These are phyloP conservation scores for Squalus acanthias DNA, from an alignment of 2,797 vertebrate genomes.

Conservation along the genomic window DNA sequence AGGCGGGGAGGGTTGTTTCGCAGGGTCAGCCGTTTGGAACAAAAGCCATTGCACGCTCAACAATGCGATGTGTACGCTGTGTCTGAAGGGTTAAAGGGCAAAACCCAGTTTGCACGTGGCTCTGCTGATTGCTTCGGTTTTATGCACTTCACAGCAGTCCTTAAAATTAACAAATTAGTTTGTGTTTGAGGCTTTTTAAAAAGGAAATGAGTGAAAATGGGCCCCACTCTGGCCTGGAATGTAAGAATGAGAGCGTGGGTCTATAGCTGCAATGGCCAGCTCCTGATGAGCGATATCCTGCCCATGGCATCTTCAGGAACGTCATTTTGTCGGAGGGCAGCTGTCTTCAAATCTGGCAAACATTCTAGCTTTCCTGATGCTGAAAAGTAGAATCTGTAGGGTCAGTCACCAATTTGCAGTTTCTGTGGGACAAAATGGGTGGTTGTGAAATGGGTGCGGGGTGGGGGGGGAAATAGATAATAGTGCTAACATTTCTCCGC, in stretches of 20 bases:
- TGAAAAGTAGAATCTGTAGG: not conserved
- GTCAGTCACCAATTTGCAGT: not conserved
- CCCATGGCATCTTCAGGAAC: too few relatives aligned
- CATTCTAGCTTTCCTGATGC: not conserved
- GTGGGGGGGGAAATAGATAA: not conserved
- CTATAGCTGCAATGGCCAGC: not conserved
- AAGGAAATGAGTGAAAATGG: not conserved
- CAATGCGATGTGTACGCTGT: not conserved
- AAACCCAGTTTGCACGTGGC: not conserved
- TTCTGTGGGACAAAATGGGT: not conserved
- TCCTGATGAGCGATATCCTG: not conserved
- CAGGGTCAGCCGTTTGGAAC: not conserved
- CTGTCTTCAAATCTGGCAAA: not conserved
- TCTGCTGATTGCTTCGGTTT: not conserved
- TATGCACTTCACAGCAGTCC: not conserved
- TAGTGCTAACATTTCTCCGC: not conserved
- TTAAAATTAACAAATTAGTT: not conserved
- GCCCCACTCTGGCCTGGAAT: not conserved
- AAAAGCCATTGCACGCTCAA: not conserved
- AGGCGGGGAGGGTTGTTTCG: not conserved
- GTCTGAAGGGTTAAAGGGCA: not conserved
- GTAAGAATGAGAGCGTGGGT: not conserved
- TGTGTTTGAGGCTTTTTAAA: not conserved
- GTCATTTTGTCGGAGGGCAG: too few relatives aligned
- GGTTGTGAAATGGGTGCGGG: too few relatives aligned